These are phyloP conservation scores for Pollachius pollachius DNA, from an alignment of 2,113 vertebrate species.

Conservation along the genomic window DNA sequence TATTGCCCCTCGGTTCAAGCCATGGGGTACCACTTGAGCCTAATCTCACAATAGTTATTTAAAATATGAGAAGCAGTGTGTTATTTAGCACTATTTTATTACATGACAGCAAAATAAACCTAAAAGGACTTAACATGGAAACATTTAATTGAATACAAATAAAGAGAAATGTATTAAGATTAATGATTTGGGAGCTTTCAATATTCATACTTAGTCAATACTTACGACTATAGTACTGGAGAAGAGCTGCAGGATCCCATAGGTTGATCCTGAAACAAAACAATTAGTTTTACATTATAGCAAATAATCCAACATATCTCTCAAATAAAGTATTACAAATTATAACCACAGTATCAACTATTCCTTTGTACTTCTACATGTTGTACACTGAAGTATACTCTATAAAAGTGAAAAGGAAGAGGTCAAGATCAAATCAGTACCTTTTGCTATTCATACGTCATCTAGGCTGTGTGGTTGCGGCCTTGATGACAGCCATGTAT, in stretches of 20 bases:
- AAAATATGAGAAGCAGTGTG: neutral
- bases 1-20: neutral
- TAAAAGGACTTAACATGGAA: neutral
- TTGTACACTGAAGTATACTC: too few species aligned
- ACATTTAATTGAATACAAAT: too few species aligned
- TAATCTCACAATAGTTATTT: neutral
- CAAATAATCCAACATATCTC: neutral
- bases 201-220: constrained; percentile 37
- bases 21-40: neutral
- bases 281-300: neutral
- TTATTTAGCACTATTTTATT: neutral
- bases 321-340: neutral
- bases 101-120: neutral
- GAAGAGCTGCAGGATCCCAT: constrained; percentile 91
- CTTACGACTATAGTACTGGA: constrained; percentile 95
- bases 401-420: too few species aligned
- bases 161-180: too few species aligned
- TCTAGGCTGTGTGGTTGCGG: too few species aligned
- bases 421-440: too few species aligned
- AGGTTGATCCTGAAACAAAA: constrained; percentile 84
- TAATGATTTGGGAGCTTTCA: neutral
- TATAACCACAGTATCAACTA: neutral
- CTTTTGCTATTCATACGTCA: too few species aligned
- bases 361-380: too few species aligned
- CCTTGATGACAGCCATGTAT: too few species aligned